A percentile compares a stretch with the other conserved stretches of the same genome.
Conservation (phyloP, 1,140 invertebrate species). For the Proales similis region DNA sequence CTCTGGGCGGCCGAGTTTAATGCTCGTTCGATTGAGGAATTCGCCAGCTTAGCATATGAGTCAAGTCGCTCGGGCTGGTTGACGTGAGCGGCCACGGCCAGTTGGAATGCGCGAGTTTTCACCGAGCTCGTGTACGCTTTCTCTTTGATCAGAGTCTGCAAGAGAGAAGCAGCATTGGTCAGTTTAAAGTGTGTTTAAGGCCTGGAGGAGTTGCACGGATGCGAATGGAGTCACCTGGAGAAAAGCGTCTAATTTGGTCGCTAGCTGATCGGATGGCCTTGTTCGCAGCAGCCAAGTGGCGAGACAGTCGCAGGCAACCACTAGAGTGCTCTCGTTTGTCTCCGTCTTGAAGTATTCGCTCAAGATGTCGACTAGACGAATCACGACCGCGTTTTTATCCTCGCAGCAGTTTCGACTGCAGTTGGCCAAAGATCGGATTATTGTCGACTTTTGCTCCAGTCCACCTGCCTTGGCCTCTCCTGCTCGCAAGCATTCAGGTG, state of each 20-base stretch:
- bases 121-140: too few relatives aligned
- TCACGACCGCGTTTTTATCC: neutral
- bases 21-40: conserved; percentile 12
- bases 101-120: too few relatives aligned
- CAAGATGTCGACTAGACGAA: neutral
- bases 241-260: conserved; percentile 2
- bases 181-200: too few relatives aligned
- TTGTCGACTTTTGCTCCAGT: conserved; percentile 2
- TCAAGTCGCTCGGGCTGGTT: neutral
- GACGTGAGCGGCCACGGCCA: too few relatives aligned
- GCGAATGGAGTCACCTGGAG: neutral
- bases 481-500: neutral
- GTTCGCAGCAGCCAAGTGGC: neutral
- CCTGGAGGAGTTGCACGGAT: neutral
- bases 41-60: neutral
- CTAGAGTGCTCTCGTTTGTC: neutral
- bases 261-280: neutral
- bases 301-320: conserved; percentile 3
- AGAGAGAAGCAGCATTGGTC: too few relatives aligned
- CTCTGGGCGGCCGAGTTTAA: neutral
- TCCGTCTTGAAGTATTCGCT: conserved; percentile 18
- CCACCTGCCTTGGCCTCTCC: neutral
- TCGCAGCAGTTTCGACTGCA: neutral
- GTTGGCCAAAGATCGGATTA: conserved; percentile 4
- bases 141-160: too few relatives aligned